phyloP scores from a whole-genome alignment of 2,888 invertebrate genomes.

The Pedicia rivosa region DNA sequence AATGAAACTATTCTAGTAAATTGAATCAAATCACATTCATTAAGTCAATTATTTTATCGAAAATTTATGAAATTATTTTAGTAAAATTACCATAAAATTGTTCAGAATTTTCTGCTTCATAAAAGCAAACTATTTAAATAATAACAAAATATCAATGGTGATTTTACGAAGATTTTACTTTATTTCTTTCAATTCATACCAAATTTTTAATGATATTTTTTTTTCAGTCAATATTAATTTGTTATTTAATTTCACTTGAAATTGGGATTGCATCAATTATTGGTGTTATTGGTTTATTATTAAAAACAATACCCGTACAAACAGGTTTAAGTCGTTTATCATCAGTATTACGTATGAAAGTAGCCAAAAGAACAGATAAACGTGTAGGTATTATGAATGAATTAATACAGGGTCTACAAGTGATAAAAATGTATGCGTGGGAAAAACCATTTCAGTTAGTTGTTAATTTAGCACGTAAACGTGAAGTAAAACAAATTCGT shows the following conservation, averaged over 20 bases:
- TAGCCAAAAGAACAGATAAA: constrained; percentile 75
- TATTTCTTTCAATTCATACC: too few species aligned
- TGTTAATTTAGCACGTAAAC: constrained; percentile 58
- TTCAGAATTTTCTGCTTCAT: too few species aligned
- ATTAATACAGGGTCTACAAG: constrained; percentile 83
- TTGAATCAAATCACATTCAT: too few species aligned
- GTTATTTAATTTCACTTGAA: constrained; percentile 60
- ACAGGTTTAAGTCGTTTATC: constrained; percentile 30
- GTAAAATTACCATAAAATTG: too few species aligned
- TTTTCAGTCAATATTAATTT: constrained; percentile 41
- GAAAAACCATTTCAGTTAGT: constrained; percentile 77
- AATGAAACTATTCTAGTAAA: too few species aligned
- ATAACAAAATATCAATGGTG: too few species aligned
- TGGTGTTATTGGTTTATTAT: constrained; percentile 60
- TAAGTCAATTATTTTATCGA: too few species aligned
- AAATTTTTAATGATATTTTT: constrained; percentile 83
- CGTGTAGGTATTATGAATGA: constrained; percentile 90
- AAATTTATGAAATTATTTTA: too few species aligned
- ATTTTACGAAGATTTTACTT: too few species aligned
- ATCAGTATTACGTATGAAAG: constrained; percentile 44
- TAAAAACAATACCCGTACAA: constrained; percentile 72
- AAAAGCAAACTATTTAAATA: too few species aligned
- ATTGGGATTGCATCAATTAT: constrained; percentile 58
- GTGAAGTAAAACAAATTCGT: constrained; percentile 43
- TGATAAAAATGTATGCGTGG: constrained; percentile 96